Evolutionary conservation across 2,888 invertebrate genomes (phyloP).

Genomic region (Aphrophora alni): DNA sequence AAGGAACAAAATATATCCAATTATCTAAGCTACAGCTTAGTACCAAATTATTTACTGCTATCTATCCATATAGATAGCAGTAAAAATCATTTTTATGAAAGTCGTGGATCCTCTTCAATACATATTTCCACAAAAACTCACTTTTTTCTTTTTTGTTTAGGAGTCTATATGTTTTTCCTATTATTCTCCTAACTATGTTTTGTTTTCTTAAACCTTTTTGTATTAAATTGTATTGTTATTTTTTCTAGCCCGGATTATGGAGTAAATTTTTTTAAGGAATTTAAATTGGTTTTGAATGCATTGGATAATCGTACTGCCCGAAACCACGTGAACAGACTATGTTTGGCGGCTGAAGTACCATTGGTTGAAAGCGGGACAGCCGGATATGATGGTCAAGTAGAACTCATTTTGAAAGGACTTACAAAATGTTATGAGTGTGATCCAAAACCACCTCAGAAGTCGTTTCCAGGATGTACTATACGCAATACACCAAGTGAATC

Average conservation of each 20-base stretch:
- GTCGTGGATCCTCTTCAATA: no score
- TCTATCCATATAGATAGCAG: no score
- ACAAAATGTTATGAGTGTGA: constrained; percentile 82
- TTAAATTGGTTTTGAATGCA: constrained; percentile 93
- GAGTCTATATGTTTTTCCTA: no score
- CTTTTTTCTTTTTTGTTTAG: no score
- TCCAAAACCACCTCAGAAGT: constrained; percentile 88
- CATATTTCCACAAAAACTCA: no score
- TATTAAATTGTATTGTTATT: constrained; percentile 33
- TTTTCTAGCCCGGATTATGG: constrained; percentile 83
- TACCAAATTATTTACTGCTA: no score
- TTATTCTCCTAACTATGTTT: no score
- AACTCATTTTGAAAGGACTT: constrained; percentile 54
- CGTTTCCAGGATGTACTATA: constrained; percentile 98
- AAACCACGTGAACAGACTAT: constrained; percentile 99
- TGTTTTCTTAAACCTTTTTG: no score
- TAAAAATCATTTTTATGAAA: no score
- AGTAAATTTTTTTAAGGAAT: constrained; percentile 89
- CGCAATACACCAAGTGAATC: constrained; percentile 98
- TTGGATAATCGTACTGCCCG: constrained; percentile 95
- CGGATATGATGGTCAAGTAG: constrained; percentile 97
- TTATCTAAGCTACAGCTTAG: no score
- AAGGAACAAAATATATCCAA: no score
- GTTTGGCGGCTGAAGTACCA: constrained; percentile 92
- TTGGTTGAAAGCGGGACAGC: constrained; percentile 97